A percentile compares a stretch with the other conserved stretches of the same genome.
Evolutionary conservation across 2,113 vertebrate species (phyloP).

Genomic region (Alethe diademata): DNA sequence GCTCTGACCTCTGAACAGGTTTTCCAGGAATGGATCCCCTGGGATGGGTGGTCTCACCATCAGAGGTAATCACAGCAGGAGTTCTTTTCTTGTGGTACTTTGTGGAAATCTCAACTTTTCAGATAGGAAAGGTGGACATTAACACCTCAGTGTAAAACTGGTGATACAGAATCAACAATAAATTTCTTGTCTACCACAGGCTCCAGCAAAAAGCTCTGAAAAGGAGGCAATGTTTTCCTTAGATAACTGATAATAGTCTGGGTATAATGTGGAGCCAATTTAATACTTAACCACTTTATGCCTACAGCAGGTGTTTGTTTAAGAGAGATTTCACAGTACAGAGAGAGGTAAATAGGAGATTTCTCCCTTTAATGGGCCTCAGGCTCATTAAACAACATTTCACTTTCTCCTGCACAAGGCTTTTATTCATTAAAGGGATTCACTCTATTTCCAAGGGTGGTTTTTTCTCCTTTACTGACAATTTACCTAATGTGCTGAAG

Average conservation of each 20-base stretch:
- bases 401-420: neutral
- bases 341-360: slow-evolving; percentile 38
- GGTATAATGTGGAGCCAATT: slow-evolving; percentile 46
- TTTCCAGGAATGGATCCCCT: neutral
- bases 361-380: slow-evolving; percentile 31
- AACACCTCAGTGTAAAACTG: neutral
- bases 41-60: neutral
- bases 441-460: neutral
- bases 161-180: slow-evolving; percentile 16
- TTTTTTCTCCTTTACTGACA: neutral
- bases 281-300: slow-evolving; percentile 27
- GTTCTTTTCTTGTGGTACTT: neutral
- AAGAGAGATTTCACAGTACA: slow-evolving; percentile 27
- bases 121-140: neutral
- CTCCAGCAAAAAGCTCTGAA: neutral
- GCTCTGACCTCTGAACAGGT: neutral
- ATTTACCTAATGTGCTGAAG: neutral
- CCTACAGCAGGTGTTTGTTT: slow-evolving; percentile 49
- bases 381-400: slow-evolving; percentile 24
- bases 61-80: neutral
- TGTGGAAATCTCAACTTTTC: neutral
- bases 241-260: slow-evolving; percentile 41
- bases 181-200: neutral
- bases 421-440: slow-evolving; percentile 32
- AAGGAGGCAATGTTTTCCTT: slow-evolving; percentile 36